Conservation (phyloP, 2,888 invertebrate species). For the Galeopsomyia nigrocyanea region DNA sequence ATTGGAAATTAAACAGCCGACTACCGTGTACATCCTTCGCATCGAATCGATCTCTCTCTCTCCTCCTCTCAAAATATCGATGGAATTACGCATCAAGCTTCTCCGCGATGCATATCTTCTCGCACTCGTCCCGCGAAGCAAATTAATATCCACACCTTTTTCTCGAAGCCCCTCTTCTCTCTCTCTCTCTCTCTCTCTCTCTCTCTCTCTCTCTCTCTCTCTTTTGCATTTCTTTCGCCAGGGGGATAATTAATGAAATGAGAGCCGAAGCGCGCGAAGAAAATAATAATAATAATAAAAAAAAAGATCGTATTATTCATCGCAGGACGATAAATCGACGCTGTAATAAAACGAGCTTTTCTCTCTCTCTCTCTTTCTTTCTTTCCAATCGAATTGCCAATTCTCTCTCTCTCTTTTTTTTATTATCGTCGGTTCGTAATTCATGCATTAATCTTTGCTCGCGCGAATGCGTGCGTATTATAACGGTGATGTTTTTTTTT, state of each 20-base stretch:
- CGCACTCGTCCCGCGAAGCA: neutral
- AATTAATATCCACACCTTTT: conserved; percentile 48
- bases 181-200: conserved; percentile 10
- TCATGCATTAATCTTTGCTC: conserved; percentile 3
- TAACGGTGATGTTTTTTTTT: too few relatives aligned
- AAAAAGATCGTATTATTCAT: conserved; percentile 41
- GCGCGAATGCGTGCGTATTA: too few relatives aligned
- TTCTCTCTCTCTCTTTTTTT: neutral
- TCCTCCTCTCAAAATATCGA: too few relatives aligned
- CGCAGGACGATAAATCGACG: conserved; percentile 49
- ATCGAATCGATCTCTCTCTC: neutral
- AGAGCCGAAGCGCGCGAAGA: neutral
- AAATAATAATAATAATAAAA: too few relatives aligned
- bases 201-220: conserved; percentile 11
- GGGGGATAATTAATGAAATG: conserved; percentile 46
- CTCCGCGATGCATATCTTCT: neutral
- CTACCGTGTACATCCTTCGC: conserved; percentile 20
- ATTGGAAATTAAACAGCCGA: conserved; percentile 38
- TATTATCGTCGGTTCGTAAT: conserved; percentile 8
- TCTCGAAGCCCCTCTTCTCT: neutral
- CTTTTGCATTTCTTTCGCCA: neutral
- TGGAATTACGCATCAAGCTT: too few relatives aligned
- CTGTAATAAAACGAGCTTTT: conserved; percentile 22
- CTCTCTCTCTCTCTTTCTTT: conserved; percentile 26
- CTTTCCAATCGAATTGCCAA: conserved; percentile 28